Conservation (phyloP, 1,140 invertebrate species). For the Drosophila pseudoobscura region DNA sequence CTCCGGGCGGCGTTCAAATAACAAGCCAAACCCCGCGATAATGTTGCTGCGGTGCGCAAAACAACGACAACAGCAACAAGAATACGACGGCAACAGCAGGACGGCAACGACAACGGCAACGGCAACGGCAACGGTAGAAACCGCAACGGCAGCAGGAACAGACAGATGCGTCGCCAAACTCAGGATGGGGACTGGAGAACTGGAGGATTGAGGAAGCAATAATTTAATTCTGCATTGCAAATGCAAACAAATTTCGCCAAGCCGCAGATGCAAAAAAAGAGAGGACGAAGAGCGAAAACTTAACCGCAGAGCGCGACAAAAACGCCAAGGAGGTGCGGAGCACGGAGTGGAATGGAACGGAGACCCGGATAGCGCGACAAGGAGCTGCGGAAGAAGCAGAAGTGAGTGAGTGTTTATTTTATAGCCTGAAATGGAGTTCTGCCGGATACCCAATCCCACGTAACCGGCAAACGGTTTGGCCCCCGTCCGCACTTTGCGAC, state of each 20-base stretch:
- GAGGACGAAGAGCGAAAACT: constrained; percentile 52
- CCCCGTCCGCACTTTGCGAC: not conserved
- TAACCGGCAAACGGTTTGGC: constrained; percentile 67
- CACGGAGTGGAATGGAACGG: not conserved
- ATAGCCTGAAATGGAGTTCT: constrained; percentile 72
- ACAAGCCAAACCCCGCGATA: constrained; percentile 67
- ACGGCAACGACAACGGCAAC: constrained; percentile 13
- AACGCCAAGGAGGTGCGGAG: constrained; percentile 29
- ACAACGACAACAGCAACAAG: constrained; percentile 40
- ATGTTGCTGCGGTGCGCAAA: constrained; percentile 73
- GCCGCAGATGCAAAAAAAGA: constrained; percentile 54
- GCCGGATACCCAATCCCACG: constrained; percentile 42
- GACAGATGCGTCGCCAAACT: constrained; percentile 47
- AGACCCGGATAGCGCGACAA: constrained; percentile 36
- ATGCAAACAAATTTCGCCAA: constrained; percentile 79
- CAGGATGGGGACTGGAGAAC: constrained; percentile 12
- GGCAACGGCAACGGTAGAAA: constrained; percentile 42
- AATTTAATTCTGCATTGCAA: constrained; percentile 80
- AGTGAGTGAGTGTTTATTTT: constrained; percentile 79
- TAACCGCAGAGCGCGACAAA: constrained; percentile 68
- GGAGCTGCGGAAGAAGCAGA: constrained; percentile 50
- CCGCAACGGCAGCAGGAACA: constrained; percentile 23
- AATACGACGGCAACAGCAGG: constrained; percentile 8
- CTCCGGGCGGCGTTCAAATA: constrained; percentile 55
- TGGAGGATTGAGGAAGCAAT: constrained; percentile 65